These are phyloP conservation scores for Lepidochrysops patricia DNA, from an alignment of 2,888 invertebrate genomes.

Conservation along the genomic window DNA sequence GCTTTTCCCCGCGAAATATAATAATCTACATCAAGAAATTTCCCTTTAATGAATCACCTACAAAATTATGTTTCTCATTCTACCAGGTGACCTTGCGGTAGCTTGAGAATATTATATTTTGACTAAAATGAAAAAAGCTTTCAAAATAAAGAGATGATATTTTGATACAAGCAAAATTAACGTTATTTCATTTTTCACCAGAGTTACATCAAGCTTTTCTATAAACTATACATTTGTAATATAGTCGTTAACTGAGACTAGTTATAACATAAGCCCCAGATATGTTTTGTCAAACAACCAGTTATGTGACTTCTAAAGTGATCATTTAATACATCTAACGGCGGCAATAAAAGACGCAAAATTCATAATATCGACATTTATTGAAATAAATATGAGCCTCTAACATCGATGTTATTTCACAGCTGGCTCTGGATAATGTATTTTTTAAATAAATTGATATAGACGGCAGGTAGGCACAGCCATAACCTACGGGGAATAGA, in stretches of 20 bases:
- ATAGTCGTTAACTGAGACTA: no score
- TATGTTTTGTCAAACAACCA: no score
- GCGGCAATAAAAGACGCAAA: neutral
- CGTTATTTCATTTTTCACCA: no score
- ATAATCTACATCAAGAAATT: neutral
- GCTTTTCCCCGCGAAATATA: neutral
- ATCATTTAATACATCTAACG: no score
- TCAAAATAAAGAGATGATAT: no score
- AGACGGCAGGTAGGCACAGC: slow-evolving; percentile 14
- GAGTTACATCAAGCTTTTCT: no score
- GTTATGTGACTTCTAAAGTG: no score
- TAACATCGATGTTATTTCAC: neutral
- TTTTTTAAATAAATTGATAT: slow-evolving; percentile 5
- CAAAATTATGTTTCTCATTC: neutral
- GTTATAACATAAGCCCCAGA: no score
- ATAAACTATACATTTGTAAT: no score
- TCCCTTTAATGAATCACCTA: neutral
- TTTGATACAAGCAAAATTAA: no score
- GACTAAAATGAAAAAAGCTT: neutral
- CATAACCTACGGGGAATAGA: slow-evolving; percentile 41
- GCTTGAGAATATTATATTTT: neutral
- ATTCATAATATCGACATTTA: neutral
- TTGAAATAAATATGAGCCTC: neutral
- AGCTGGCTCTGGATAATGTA: neutral
- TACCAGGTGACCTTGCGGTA: neutral